phyloP scores from a whole-genome alignment of 2,113 vertebrate genomes.

The Oncorhynchus keta region DNA sequence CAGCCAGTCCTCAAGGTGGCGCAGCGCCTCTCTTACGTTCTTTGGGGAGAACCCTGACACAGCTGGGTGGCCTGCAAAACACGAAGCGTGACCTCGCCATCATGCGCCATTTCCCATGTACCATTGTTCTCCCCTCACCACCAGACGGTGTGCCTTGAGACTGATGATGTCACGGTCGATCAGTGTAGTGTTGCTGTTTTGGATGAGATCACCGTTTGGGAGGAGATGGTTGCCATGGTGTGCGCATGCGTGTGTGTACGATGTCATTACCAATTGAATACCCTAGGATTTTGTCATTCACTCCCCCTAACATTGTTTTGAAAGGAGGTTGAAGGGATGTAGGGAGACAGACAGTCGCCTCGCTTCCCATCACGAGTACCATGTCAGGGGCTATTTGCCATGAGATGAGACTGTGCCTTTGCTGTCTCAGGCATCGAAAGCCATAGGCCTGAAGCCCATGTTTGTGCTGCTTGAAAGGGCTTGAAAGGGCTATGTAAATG shows the following conservation, averaged over 20 bases:
- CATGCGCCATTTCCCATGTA: conserved; percentile 20
- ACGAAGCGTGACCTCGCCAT: conserved; percentile 45
- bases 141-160: conserved; percentile 19
- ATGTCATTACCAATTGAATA: background rate
- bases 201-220: background rate
- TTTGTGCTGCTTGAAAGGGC: conserved; percentile 64
- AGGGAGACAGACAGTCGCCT: conserved; percentile 23
- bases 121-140: conserved; percentile 51
- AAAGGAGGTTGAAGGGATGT: too few relatives aligned
- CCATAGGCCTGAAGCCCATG: conserved; percentile 36
- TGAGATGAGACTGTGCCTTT: conserved; percentile 44
- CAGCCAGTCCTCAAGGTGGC: too few relatives aligned
- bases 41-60: conserved; percentile 1
- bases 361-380: background rate
- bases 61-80: conserved; percentile 22
- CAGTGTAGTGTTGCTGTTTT: background rate
- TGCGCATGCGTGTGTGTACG: background rate
- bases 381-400: conserved; percentile 46
- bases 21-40: too few relatives aligned
- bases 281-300: background rate
- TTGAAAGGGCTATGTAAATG: conserved; percentile 60
- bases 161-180: conserved; percentile 19
- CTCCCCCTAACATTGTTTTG: too few relatives aligned
- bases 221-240: conserved; percentile 10
- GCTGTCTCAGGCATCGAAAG: conserved; percentile 39